Evolutionary conservation across 2,888 invertebrate species (phyloP), one percentile per base, ranked within the genome.

Genomic region (Trachelus stipa): DNA sequence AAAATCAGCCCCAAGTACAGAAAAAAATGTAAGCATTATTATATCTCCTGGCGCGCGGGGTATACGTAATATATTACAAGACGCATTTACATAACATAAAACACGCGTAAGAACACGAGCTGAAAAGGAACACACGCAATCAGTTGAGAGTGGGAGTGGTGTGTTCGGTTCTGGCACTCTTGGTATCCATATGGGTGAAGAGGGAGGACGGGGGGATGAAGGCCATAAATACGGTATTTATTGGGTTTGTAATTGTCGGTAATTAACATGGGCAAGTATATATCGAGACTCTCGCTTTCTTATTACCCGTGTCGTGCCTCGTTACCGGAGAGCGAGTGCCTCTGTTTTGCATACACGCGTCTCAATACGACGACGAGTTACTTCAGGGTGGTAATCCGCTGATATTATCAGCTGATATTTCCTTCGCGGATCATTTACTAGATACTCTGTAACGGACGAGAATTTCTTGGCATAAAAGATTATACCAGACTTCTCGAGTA

Each of bases 181-280:
- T 68, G 76, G 33, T 69, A 75, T 73, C 31, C 68, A 80, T 76
- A 77, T 78, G 75, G 34, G 34, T 69, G 56, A 30, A n/a, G 12
- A 23, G 75, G 33, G 15, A 68, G 31, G 12, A n/a, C 35, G 75
- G 11, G 31, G 33, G 71, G 71, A 31, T 31, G 71, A n/a, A 31
- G 83, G 83, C 84, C 86, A 88, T 87, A 88, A 86, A 88, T 86
- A 86, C 82, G 79, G 81, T 86, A 87, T 87, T 87, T 86, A 88
- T 88, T 88, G 87, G 85, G 83, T 86, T 85, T 85, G 87, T 88
- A 88, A 88, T 88, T 88, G 87, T 87, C 86, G 84, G 86, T 88
- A 88, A 88, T 88, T 87, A 88, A 88, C 88, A 88, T 87, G 88
- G 82, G 78, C 86, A 79, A 80, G 82, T 84, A 86, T 82, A 83